phyloP scores from a whole-genome alignment of 2,888 invertebrate species.

The Tetramorium bicarinatum region DNA sequence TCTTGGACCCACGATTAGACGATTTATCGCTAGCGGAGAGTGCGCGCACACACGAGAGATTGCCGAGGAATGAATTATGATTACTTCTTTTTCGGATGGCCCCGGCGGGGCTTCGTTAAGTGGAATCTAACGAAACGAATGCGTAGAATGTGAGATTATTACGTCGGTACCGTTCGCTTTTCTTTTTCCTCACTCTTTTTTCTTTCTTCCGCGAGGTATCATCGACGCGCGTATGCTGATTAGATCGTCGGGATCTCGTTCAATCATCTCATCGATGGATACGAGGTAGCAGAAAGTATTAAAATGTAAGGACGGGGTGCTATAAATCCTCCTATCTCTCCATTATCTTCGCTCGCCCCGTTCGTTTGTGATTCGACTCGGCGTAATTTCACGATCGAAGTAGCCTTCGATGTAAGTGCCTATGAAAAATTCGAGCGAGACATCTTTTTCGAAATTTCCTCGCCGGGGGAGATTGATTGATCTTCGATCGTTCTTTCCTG shows the following conservation, averaged over 20 bases:
- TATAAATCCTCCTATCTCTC: constrained; percentile 43
- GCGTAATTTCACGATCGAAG: constrained; percentile 31
- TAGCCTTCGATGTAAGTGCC: neutral
- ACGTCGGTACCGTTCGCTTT: constrained; percentile 24
- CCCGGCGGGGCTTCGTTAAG: constrained; percentile 47
- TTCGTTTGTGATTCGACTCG: constrained; percentile 34
- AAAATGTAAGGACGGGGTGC: neutral
- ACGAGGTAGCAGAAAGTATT: constrained; percentile 36
- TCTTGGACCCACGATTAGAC: constrained; percentile 54
- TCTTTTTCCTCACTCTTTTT: neutral
- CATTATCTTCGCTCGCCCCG: constrained; percentile 4
- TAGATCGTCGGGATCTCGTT: constrained; percentile 37
- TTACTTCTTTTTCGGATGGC: constrained; percentile 45
- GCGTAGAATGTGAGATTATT: constrained; percentile 42
- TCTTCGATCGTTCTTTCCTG: constrained; percentile 47
- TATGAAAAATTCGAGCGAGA: neutral
- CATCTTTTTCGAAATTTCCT: constrained; percentile 67
- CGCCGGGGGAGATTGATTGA: constrained; percentile 60
- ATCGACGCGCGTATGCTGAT: constrained; percentile 42
- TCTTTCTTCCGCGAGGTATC: neutral
- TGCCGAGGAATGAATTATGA: constrained; percentile 54
- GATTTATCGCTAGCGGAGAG: constrained; percentile 52
- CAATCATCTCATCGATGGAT: constrained; percentile 31
- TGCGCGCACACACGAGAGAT: constrained; percentile 10
- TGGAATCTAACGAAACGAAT: constrained; percentile 56